These are phyloP conservation scores for Anolis apletophallus DNA, from an alignment of 2,797 vertebrate genomes.

Conservation along the genomic window DNA sequence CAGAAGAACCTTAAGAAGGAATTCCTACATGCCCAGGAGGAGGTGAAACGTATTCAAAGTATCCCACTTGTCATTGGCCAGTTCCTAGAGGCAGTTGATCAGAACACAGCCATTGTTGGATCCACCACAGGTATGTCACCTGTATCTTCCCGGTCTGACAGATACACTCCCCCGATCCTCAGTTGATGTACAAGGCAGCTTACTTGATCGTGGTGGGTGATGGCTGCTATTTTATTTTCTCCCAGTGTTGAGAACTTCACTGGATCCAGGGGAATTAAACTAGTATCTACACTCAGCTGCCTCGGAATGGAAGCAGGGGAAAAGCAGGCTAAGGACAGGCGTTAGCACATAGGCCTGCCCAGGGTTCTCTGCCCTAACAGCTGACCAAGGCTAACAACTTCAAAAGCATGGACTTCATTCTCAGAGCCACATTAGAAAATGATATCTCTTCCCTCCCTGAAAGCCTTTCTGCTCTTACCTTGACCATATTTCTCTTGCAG, in stretches of 20 bases:
- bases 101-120: conserved; percentile 95
- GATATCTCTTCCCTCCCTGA: not conserved
- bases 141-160: not conserved
- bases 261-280: not conserved
- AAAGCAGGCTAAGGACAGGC: too few relatives aligned
- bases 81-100: conserved; percentile 95
- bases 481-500: conserved; percentile 64
- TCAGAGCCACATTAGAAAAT: not conserved
- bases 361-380: too few relatives aligned
- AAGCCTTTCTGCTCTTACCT: not conserved
- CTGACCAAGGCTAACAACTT: not conserved
- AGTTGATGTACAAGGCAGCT: not conserved
- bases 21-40: conserved; percentile 95
- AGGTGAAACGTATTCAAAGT: conserved; percentile 96
- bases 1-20: conserved; percentile 97
- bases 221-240: not conserved
- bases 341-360: too few relatives aligned
- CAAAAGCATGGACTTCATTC: too few relatives aligned
- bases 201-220: not conserved
- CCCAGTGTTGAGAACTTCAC: not conserved
- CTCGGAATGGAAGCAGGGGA: too few relatives aligned
- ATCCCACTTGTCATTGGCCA: conserved; percentile 95
- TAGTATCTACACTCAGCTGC: not conserved
- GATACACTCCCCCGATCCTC: too few relatives aligned
- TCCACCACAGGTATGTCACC: conserved; percentile 87